Evolutionary conservation across 1,140 invertebrate genomes (phyloP), one percentile per base, ranked within the genome.

Genomic region (Globodera ellingtonae): DNA sequence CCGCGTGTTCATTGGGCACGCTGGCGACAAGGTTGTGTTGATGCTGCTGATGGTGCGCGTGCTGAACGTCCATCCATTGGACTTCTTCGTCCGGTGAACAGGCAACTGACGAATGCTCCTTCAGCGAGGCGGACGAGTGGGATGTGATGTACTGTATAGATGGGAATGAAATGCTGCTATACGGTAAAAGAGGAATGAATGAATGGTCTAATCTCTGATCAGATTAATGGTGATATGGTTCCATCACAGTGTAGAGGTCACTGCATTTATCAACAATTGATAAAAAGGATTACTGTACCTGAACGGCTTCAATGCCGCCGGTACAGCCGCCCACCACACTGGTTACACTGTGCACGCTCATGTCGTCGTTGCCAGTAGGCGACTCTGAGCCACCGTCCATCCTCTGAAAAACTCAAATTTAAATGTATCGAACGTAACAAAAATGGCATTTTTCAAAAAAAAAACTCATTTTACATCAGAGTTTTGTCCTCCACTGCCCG

Each of bases 301-400:
- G 66, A 44, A 67, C n/a, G 66, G 24, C 67, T 35, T 70, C 35
- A 35, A 70, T 35, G 67, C 80, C 71, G 44, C 44, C 70, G 13
- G 15, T 10, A 62, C 56, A 62, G 50, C 84, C 83, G 47, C 73
- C 75, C 7, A 78, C 83, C 50, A 81, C 83, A 59, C 87, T 86
- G 59, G 82, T 88, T 21, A 83, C 83, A 69, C 79, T 82, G 72
- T 88, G 87, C 18, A 82, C 80, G 67, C 87, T 88, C 7, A 67
- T 72, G 69, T 88, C 87, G 77, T 88, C 87, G 48, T 85, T 86
- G 50, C 84, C 88, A 35, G 77, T 83, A 15, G 87, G 87, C 0
- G 87, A 88, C 66, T 88, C 87, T 4, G 86, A 87, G 9, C 86
- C 86, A 48, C 86, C 86, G 50, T 89, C 82, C 44, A 88, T 89